These are phyloP conservation scores for Meloidogyne exigua DNA, from an alignment of 1,140 invertebrate species.

Conservation along the genomic window DNA sequence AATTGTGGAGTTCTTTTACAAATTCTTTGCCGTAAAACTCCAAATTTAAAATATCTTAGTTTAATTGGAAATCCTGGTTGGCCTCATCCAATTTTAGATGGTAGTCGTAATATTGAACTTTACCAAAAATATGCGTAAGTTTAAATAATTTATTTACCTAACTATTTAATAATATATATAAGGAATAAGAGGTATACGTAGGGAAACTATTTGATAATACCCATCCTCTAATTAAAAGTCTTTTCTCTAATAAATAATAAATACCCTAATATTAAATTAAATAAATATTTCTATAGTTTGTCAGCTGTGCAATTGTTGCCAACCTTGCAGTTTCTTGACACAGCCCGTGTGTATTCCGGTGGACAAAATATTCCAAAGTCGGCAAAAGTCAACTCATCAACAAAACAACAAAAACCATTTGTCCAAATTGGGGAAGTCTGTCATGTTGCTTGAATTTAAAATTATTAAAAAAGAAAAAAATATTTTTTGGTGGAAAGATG, in stretches of 20 bases:
- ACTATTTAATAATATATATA: too few relatives aligned
- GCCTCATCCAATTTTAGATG: constrained; percentile 35
- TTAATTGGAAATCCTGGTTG: constrained; percentile 51
- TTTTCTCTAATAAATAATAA: too few relatives aligned
- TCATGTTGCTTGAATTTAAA: not conserved
- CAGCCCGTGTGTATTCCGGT: constrained; percentile 4
- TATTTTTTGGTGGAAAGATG: constrained; percentile 1
- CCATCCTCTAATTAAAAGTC: too few relatives aligned
- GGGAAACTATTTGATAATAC: too few relatives aligned
- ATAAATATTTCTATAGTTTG: not conserved
- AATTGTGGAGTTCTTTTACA: constrained; percentile 45
- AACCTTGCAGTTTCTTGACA: constrained; percentile 32
- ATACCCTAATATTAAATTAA: too few relatives aligned
- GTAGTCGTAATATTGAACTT: not conserved
- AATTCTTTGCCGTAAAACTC: constrained; percentile 41
- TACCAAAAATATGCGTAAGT: not conserved
- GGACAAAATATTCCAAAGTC: not conserved
- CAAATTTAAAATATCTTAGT: constrained; percentile 43
- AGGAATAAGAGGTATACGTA: too few relatives aligned
- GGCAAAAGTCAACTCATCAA: not conserved
- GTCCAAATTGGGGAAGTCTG: not conserved
- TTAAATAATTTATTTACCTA: not conserved
- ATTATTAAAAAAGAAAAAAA: not conserved
- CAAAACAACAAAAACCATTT: not conserved
- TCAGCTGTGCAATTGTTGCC: constrained; percentile 30